phyloP scores from a whole-genome alignment of 2,113 vertebrate species.

The Anseranas semipalmata region DNA sequence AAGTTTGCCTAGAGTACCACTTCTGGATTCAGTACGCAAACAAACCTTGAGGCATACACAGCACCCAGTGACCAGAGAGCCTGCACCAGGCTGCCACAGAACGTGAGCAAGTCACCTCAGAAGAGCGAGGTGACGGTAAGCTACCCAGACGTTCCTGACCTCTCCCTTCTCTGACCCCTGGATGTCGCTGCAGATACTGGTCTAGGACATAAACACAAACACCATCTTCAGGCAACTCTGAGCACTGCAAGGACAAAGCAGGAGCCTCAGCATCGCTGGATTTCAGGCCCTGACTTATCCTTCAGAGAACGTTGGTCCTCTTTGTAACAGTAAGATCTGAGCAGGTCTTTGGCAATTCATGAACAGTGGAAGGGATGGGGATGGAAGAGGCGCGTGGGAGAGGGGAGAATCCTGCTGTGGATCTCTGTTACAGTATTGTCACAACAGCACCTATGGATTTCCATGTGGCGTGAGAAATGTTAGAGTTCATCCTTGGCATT shows the following conservation, averaged over 20 bases:
- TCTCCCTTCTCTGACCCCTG: background rate
- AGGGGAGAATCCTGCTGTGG: background rate
- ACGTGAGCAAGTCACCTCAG: background rate
- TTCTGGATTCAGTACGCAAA: background rate
- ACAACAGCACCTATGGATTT: background rate
- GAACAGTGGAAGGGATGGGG: background rate
- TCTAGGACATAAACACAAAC: background rate
- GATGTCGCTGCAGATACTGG: rapidly evolving
- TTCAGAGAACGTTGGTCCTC: background rate
- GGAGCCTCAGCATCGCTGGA: background rate
- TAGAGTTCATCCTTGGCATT: constrained; percentile 82
- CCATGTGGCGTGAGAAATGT: constrained; percentile 13
- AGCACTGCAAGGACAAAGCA: background rate
- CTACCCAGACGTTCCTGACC: background rate
- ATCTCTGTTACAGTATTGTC: background rate
- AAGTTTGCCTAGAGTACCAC: background rate
- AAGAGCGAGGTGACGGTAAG: background rate
- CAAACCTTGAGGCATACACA: background rate
- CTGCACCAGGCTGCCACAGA: background rate
- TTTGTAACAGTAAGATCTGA: background rate
- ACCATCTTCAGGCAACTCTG: background rate
- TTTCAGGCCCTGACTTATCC: background rate
- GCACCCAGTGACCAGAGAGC: background rate
- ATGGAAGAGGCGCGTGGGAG: background rate
- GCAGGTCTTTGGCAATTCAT: constrained; percentile 40